Percentiles rank a stretch among this genome's conserved stretches.
Evolutionary conservation across 2,113 vertebrate species (phyloP).

Genomic region (Nipponia nippon): DNA sequence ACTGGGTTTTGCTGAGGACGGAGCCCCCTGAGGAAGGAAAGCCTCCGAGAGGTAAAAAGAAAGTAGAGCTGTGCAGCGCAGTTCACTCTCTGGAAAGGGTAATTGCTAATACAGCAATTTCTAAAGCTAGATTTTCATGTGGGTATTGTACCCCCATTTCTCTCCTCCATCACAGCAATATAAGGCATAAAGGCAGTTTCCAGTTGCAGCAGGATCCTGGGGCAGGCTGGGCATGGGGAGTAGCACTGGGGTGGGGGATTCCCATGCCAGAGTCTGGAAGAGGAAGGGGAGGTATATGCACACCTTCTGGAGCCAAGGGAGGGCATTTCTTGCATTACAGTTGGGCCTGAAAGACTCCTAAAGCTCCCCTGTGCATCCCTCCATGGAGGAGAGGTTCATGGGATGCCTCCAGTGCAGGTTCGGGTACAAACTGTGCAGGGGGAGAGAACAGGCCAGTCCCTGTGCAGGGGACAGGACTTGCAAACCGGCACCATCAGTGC

Average conservation of each 20-base stretch:
- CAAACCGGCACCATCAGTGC: too few relatives aligned
- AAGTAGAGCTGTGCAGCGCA: neutral
- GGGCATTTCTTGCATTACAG: neutral
- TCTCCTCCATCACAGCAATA: neutral
- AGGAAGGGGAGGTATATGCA: neutral
- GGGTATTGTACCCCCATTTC: neutral
- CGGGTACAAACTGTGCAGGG: neutral
- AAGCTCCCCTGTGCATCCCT: neutral
- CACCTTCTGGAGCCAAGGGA: neutral
- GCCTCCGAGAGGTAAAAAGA: neutral
- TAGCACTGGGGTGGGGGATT: neutral
- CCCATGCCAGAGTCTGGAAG: neutral
- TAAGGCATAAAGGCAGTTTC: neutral
- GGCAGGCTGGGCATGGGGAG: neutral
- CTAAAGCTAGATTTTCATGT: neutral
- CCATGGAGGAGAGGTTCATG: accelerated
- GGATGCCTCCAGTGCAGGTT: neutral
- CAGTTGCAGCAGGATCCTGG: neutral
- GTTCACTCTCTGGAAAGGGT: neutral
- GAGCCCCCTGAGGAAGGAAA: neutral
- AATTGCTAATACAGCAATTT: neutral
- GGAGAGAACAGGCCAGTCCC: neutral
- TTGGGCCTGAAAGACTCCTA: neutral
- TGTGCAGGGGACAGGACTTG: neutral
- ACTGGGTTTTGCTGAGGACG: neutral